These are phyloP conservation scores for Arbacia lixula DNA, from an alignment of 53 echinoderm and acorn worm genomes.

Conservation along the genomic window DNA sequence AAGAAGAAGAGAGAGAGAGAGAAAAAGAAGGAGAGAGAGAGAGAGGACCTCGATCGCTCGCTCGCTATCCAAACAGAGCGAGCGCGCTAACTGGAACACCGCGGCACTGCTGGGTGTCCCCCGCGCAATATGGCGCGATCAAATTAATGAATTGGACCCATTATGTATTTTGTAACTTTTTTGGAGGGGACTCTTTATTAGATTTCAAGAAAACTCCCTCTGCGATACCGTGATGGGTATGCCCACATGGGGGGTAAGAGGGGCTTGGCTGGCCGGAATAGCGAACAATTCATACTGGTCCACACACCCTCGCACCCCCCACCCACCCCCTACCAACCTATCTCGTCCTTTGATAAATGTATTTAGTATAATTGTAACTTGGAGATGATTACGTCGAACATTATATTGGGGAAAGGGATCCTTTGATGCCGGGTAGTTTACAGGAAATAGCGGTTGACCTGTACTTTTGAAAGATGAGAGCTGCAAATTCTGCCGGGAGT, in stretches of 20 bases:
- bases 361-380: too few relatives aligned
- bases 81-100: constrained; percentile 11
- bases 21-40: too few relatives aligned
- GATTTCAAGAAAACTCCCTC: constrained; percentile 29
- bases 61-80: constrained; percentile 18
- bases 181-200: constrained; percentile 37
- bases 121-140: constrained; percentile 42
- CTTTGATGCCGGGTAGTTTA: constrained; percentile 33
- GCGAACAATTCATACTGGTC: too few relatives aligned
- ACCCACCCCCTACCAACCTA: too few relatives aligned
- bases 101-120: constrained; percentile 40
- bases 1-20: too few relatives aligned
- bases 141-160: constrained; percentile 56
- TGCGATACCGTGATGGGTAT: constrained; percentile 22
- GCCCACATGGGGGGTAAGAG: neutral
- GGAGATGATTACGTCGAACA: too few relatives aligned
- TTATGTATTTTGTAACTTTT: constrained; percentile 45
- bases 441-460: constrained; percentile 32
- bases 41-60: too few relatives aligned
- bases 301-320: too few relatives aligned
- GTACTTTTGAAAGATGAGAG: constrained; percentile 53
- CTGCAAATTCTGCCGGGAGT: constrained; percentile 17
- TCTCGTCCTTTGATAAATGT: too few relatives aligned
- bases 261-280: too few relatives aligned
- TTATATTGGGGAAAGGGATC: neutral